Conservation (phyloP, 92 coral and sea anemone species). For the Bergia puertoricense region DNA sequence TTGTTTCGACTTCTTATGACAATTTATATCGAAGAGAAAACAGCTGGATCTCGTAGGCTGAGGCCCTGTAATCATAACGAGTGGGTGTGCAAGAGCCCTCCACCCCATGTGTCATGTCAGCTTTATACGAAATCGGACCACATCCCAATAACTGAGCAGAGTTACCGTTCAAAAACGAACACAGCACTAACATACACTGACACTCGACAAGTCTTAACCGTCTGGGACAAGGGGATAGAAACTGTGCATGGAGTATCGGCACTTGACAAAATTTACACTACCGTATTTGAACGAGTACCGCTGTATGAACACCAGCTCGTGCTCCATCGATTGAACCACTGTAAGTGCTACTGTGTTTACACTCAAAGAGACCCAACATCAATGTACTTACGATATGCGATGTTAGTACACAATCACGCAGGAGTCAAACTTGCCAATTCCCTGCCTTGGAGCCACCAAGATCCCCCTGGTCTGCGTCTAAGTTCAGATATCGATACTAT, state of each 20-base stretch:
- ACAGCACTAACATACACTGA: neutral
- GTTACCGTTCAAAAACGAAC: neutral
- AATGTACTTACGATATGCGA: constrained; percentile 26
- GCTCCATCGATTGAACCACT: constrained; percentile 15
- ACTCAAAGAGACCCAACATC: neutral
- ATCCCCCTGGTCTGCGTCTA: constrained; percentile 15
- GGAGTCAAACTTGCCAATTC: neutral
- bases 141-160: neutral
- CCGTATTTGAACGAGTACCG: neutral
- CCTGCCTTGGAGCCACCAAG: constrained; percentile 6
- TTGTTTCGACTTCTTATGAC: neutral
- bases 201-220: constrained; percentile 10
- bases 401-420: neutral
- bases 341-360: constrained; percentile 15
- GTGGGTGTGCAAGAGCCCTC: constrained; percentile 16
- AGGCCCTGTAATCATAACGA: neutral
- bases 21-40: neutral
- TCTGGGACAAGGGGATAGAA: constrained; percentile 1
- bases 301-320: neutral
- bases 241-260: neutral
- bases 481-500: neutral
- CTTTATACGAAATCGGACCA: constrained; percentile 37
- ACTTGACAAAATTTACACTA: constrained; percentile 24
- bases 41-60: neutral
- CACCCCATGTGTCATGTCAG: constrained; percentile 32